A percentile compares a stretch with the other conserved stretches of the same genome.
Evolutionary conservation across 1,140 invertebrate species (phyloP).

Genomic region (Drosophila simulans): DNA sequence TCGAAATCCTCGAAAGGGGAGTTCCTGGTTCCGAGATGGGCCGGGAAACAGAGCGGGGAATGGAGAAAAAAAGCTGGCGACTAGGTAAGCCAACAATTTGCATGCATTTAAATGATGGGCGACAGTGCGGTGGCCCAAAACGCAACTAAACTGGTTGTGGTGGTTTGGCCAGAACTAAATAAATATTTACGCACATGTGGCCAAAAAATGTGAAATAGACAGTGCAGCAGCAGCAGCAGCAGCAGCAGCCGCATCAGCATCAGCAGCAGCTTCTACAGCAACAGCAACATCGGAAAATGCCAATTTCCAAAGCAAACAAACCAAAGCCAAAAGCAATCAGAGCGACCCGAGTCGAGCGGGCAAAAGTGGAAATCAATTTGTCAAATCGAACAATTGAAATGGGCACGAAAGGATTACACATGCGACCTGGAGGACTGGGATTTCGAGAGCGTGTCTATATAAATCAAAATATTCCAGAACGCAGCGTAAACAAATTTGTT

Average conservation of each 20-base stretch:
- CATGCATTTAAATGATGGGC: slow-evolving; percentile 75
- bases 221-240: slow-evolving; percentile 11
- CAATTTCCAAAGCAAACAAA: slow-evolving; percentile 77
- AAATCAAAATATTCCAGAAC: slow-evolving; percentile 79
- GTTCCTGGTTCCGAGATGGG: background rate
- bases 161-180: slow-evolving; percentile 68
- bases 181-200: slow-evolving; percentile 79
- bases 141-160: slow-evolving; percentile 49
- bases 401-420: slow-evolving; percentile 77
- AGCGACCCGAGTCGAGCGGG: slow-evolving; percentile 52
- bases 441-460: slow-evolving; percentile 41
- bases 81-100: slow-evolving; percentile 61
- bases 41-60: slow-evolving; percentile 1
- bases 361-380: slow-evolving; percentile 80
- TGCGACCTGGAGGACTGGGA: slow-evolving; percentile 44
- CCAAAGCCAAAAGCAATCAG: slow-evolving; percentile 72
- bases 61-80: background rate
- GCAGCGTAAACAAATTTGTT: slow-evolving; percentile 74
- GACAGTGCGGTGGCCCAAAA: slow-evolving; percentile 19
- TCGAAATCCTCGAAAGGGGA: background rate
- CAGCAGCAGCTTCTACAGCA: background rate
- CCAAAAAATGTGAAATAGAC: slow-evolving; percentile 75
- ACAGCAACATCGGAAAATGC: slow-evolving; percentile 49
- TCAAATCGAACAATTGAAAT: slow-evolving; percentile 81
- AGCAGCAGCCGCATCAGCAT: slow-evolving; percentile 4